A percentile compares a stretch with the other conserved stretches of the same genome.
phyloP scores from a whole-genome alignment of 2,888 invertebrate genomes.

The Chrysodeixis includens region DNA sequence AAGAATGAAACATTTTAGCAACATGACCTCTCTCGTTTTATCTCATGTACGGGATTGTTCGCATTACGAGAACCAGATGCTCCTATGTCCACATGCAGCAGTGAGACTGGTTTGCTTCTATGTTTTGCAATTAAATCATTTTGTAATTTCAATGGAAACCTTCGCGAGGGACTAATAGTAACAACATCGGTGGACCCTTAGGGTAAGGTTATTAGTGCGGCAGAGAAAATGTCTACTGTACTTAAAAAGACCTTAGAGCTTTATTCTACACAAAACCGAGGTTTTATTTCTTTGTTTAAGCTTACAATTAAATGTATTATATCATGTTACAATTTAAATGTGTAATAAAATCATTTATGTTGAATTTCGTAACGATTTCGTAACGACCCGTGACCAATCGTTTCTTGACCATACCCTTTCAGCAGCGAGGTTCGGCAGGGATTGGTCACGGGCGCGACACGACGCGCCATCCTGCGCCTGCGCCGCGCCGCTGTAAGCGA shows the following conservation, averaged over 20 bases:
- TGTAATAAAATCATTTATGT: not conserved
- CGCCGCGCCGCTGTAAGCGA: conserved; percentile 32
- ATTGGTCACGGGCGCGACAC: conserved; percentile 69
- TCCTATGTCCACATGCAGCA: conserved; percentile 27
- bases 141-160: conserved; percentile 33
- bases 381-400: conserved; percentile 7
- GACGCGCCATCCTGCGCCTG: conserved; percentile 26
- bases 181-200: conserved; percentile 12
- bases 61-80: conserved; percentile 31
- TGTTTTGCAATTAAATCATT: conserved; percentile 43
- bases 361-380: conserved; percentile 5
- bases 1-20: not conserved
- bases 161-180: conserved; percentile 7
- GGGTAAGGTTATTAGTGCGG: conserved; percentile 8
- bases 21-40: conserved; percentile 13
- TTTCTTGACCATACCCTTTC: conserved; percentile 1
- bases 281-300: not conserved
- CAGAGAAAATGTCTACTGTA: not conserved
- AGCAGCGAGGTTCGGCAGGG: conserved; percentile 58
- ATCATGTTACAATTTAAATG: conserved; percentile 3
- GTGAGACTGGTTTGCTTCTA: conserved; percentile 36
- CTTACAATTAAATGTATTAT: not conserved
- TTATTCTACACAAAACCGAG: not conserved
- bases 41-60: conserved; percentile 37
- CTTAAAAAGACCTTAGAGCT: not conserved